Evolutionary conservation across 2,888 invertebrate species (phyloP).

Genomic region (Hyposoter dolosus): DNA sequence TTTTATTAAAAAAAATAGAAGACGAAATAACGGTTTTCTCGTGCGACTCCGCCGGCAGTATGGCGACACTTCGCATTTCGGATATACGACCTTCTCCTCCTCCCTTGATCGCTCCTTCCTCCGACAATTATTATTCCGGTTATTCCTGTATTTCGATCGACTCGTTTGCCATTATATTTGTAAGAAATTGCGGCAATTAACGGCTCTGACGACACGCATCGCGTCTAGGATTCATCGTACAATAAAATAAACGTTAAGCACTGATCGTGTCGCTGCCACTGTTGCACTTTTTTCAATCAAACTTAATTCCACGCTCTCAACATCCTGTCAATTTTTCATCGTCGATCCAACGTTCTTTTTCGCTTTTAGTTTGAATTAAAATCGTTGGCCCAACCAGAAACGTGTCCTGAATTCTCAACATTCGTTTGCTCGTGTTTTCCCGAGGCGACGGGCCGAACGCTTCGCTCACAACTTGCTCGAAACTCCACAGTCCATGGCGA

Average conservation of each 20-base stretch:
- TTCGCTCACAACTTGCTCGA: not conserved
- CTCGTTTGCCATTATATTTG: slow-evolving; percentile 1
- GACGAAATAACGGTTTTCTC: not conserved
- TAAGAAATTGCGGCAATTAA: not conserved
- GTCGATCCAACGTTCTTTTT: not conserved
- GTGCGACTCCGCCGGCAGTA: not conserved
- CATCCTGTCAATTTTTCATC: not conserved
- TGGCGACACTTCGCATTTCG: slow-evolving; percentile 3
- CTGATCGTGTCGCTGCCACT: not conserved
- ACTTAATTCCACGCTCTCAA: not conserved
- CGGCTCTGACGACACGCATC: not conserved
- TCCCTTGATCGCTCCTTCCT: not conserved
- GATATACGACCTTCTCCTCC: not conserved
- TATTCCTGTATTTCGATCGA: slow-evolving; percentile 9
- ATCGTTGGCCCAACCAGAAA: too few species aligned
- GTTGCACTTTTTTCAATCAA: not conserved
- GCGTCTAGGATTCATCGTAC: slow-evolving; percentile 3
- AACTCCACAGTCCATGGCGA: not conserved
- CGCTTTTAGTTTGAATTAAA: not conserved
- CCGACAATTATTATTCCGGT: not conserved
- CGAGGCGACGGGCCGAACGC: not conserved
- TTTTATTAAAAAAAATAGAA: not conserved
- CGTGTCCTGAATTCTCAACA: too few species aligned
- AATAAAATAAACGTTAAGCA: not conserved
- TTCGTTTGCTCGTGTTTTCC: not conserved